Base-by-base conservation (phyloP, 2,113 vertebrate species). In the Rhagologus leucostigma region DNA sequence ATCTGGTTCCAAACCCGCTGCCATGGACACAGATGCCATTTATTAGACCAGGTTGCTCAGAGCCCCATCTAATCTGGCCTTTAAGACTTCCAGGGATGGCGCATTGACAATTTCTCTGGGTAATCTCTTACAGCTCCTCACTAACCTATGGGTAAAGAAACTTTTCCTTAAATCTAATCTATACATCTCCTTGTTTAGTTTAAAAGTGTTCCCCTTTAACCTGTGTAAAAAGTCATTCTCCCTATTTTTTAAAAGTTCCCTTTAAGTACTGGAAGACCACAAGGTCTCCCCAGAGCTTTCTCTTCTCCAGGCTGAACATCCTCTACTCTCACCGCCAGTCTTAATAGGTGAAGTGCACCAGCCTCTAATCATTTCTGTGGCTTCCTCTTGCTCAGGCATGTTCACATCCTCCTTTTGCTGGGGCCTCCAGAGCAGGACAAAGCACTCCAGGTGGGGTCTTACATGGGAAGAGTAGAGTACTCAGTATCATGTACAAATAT, bases 291-390 rank as follows among this genome's bases (percentile, higher is more conserved):
- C 13, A 30, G 35, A 49, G 24, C 3, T 29, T 67, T 50, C 32
- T 67, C 9, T 26, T 50, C 24, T 42, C 35, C 20, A 57, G 35
- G 24, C 15, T 56, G 35, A 49, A 56, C 20, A 65, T 13, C 35
- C 6, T 26, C 24, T 13, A 4, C 10, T 35, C 26, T 59, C 32
- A 26, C 0, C 0, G 8, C 20, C 20, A 19, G 2, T 49, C 20
- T 24, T n/a, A n/a, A 26, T 3, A 74, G 30, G 16, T 0, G 0
- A 65, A 10, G 26, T 65, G 30, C 16, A 21, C 16, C 6, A 57
- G 16, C 6, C 26, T 50, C 35, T 14, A 42, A 24, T 35, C 11
- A 32, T 32, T 22, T 17, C 50, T 42, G 16, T 57, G 13, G 13
- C 52, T 57, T 67, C 32, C 21, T 86, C 60, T 35, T 49, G 30